phyloP scores from a whole-genome alignment of 2,888 invertebrate genomes.

The Macrophya alboannulata region DNA sequence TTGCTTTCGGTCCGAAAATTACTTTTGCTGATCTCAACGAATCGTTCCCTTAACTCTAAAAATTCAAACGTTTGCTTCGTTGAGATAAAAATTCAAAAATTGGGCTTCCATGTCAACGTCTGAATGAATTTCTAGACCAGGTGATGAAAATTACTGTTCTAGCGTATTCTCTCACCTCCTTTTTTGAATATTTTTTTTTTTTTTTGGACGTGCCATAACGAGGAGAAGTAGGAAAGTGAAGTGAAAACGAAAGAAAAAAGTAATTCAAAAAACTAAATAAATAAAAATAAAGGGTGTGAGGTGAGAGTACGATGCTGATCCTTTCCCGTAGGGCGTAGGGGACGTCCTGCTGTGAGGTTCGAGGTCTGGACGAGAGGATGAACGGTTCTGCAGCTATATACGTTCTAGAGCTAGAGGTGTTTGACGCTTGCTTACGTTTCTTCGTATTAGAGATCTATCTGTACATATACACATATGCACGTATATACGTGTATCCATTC shows the following conservation, averaged over 20 bases:
- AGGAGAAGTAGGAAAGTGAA: neutral
- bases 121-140: too few species aligned
- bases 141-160: too few species aligned
- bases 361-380: constrained; percentile 46
- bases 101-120: too few species aligned
- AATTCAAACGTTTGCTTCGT: too few species aligned
- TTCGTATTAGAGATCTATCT: neutral
- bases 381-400: constrained; percentile 39
- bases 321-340: constrained; percentile 52
- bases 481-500: neutral
- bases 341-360: constrained; percentile 52
- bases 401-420: constrained; percentile 45
- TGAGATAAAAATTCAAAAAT: too few species aligned
- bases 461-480: too few species aligned
- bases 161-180: neutral
- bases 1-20: too few species aligned
- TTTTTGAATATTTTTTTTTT: neutral
- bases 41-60: too few species aligned
- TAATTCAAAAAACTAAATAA: constrained; percentile 11
- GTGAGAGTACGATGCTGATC: constrained; percentile 40
- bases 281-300: constrained; percentile 44
- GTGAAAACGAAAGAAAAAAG: neutral
- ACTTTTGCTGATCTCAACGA: too few species aligned
- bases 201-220: neutral
- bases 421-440: constrained; percentile 31